Percentiles rank a stretch among this genome's conserved stretches.
Conservation (phyloP, 1,140 invertebrate species). For the Odontomachus brunneus region DNA sequence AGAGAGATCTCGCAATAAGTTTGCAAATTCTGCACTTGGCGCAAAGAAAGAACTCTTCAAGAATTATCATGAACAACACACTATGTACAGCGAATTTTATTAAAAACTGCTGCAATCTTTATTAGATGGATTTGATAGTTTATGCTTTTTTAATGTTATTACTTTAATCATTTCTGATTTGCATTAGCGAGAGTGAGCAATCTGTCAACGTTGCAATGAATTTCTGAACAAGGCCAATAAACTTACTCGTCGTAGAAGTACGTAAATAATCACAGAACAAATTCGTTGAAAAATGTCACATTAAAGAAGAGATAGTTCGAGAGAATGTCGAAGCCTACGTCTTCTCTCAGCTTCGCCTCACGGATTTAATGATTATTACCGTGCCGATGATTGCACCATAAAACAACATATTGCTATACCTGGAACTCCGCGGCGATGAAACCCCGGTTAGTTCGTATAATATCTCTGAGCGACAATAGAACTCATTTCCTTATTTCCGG, state of each 20-base stretch:
- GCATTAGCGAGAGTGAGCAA: background rate
- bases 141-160: background rate
- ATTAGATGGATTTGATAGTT: background rate
- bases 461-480: slow-evolving; percentile 64
- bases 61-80: background rate
- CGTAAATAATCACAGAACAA: slow-evolving; percentile 18
- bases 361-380: slow-evolving; percentile 78
- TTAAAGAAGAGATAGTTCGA: slow-evolving; percentile 49
- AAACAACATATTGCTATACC: slow-evolving; percentile 76
- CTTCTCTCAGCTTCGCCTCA: slow-evolving; percentile 45
- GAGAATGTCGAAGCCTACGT: slow-evolving; percentile 31
- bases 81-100: background rate
- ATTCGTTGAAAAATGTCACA: slow-evolving; percentile 31
- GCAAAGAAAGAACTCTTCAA: background rate
- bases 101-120: background rate
- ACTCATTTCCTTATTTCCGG: slow-evolving; percentile 69
- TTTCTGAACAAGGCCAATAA: background rate
- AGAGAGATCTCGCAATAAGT: background rate
- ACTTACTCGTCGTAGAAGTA: slow-evolving; percentile 4
- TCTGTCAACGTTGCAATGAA: background rate
- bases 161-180: background rate
- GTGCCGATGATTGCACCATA: slow-evolving; percentile 76
- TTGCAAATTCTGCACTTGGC: background rate
- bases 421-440: slow-evolving; percentile 71
- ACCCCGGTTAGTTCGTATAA: slow-evolving; percentile 66